Base-by-base conservation (phyloP, 2,113 vertebrate genomes). In the Hippolais icterina region DNA sequence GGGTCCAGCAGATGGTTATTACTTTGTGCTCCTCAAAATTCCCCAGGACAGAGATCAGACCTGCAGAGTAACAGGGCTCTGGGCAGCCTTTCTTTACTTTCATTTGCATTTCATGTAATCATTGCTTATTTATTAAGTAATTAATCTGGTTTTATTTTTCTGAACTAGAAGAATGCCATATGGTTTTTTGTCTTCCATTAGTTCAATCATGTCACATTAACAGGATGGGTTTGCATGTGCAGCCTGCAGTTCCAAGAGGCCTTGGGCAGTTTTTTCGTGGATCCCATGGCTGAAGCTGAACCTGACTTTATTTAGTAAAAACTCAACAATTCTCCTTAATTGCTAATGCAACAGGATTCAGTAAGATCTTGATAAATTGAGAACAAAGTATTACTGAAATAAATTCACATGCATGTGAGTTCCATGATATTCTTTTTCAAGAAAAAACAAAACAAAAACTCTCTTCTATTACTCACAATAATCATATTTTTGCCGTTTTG, bases 111-210 rank as follows among this genome's bases (percentile, higher is more conserved):
- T 92, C 11, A 7, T 57, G 63, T 53, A 57, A 50, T 81, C 49
- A 12, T 76, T 69, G n/a, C 25, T 79, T 87, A 90, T 81, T 90
- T 66, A 88, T 52, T 39, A 89, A 89, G 50, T 57, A 78, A 88
- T 90, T 90, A 86, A 76, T 90, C 79, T 78, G 21, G 24, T 10
- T 83, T 90, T 93, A 78, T 93, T 96, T 89, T 90, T 50, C 42
- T 59, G 47, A 88, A 37, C n/a, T 42, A 83, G 79, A 92, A 77
- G 68, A 91, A 68, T 71, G n/a, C 49, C 37, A 17, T 71, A 87
- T 86, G 92, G 19, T 35, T 94, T 81, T 83, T 42, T 75, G 42
- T 92, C 68, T 86, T 88, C 88, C 68, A 46, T 93, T 93, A 92
- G 41, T 78, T 93, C 90, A 86, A 53, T 90, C 79, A 70, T 52